phyloP scores from a whole-genome alignment of 2,888 invertebrate genomes.

The Perithous albicinctus region DNA sequence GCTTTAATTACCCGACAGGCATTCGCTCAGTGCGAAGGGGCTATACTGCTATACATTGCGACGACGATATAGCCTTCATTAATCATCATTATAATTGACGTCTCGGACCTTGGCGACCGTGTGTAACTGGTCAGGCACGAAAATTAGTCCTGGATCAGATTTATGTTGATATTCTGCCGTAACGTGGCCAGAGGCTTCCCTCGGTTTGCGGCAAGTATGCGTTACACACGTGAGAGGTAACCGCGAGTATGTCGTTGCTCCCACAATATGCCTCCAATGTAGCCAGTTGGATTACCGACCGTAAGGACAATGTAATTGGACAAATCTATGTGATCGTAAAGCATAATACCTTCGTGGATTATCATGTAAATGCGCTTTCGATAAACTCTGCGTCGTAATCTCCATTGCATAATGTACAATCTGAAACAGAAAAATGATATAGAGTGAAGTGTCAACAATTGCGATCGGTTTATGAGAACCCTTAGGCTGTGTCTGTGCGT shows the following conservation, averaged over 20 bases:
- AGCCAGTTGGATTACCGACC: slow-evolving; percentile 16
- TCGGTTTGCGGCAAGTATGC: slow-evolving; percentile 10
- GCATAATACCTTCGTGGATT: background rate
- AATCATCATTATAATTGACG: slow-evolving; percentile 61
- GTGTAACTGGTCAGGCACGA: slow-evolving; percentile 53
- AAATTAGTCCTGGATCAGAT: too few species aligned
- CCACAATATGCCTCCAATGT: slow-evolving; percentile 16
- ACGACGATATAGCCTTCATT: slow-evolving; percentile 33
- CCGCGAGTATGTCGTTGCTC: background rate
- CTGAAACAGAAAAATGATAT: background rate
- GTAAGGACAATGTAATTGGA: slow-evolving; percentile 14
- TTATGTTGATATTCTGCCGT: too few species aligned
- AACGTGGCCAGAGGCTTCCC: background rate
- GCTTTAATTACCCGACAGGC: slow-evolving; percentile 48
- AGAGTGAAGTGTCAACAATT: too few species aligned
- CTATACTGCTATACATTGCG: background rate
- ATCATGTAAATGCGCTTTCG: background rate
- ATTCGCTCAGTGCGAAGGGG: slow-evolving; percentile 37
- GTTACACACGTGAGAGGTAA: slow-evolving; percentile 5
- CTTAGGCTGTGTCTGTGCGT: too few species aligned
- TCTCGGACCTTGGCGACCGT: slow-evolving; percentile 46
- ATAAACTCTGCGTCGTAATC: slow-evolving; percentile 1
- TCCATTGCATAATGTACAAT: background rate
- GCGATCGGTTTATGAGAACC: too few species aligned
- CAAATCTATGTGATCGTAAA: background rate